Evolutionary conservation across 2,888 invertebrate genomes (phyloP), one percentile per base, ranked within the genome.

Genomic region (Epinotia ramella): DNA sequence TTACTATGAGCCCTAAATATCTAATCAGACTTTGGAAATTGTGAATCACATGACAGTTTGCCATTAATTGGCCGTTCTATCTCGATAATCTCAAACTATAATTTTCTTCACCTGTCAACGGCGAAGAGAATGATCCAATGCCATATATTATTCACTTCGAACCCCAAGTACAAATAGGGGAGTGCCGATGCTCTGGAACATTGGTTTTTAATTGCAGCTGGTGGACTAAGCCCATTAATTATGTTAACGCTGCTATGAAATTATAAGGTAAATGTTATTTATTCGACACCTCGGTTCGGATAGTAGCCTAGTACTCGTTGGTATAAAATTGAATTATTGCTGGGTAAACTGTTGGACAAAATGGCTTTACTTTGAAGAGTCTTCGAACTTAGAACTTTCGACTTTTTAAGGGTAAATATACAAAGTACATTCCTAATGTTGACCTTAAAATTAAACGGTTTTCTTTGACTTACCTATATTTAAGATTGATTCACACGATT

Each of bases 181-280:
- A 5, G 44, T 9, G 40, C 18, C 40, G 44, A 56, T 68, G 53
- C 40, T 53, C 62, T 13, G 56, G 20, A 69, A 65, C 74, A 71
- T 75, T 71, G 53, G 65, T 75, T 75, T 74, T 71, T 75, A 71
- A 75, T 70, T 70, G 59, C 18, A 40, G 65, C 60, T 11, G 49
- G 70, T 68, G 62, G 68, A 57, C 56, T 56, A 56, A 24, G 63
- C 65, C 28, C 75, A 62, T 75, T 75, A 49, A 75, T 75, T 70
- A 75, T 60, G 33, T 75, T 71, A 71, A 70, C 70, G 65, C 75
- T 65, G 53, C 49, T 71, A 75, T 70, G 70, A 71, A 75, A 71
- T 70, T 71, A 75, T 71, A 40, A 60, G 49, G 65, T 75, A 40
- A 71, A 40, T 57, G 44, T 62, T 71, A 75, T 75, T 75, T 71